Base-by-base conservation (phyloP, 2,888 invertebrate genomes). In the Poecilus cupreus region DNA sequence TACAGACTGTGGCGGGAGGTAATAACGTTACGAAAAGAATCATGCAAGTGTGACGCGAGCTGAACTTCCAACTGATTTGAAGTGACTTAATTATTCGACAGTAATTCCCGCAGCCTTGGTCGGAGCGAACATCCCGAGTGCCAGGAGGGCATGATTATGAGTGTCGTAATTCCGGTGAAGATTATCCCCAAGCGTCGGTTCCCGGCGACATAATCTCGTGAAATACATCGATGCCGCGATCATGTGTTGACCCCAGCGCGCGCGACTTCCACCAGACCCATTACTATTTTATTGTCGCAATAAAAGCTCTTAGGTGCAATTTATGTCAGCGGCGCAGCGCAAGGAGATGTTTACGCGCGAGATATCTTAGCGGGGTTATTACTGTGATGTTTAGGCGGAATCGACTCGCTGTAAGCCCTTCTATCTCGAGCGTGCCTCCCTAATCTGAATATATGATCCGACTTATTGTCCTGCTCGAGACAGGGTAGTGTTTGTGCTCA, bases 401-500 rank as follows among this genome's bases (percentile, higher is more conserved):
- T 64, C 32, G 79, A 79, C 49, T 79, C 78, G 24, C 46, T 39
- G 18, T 64, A 86, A 86, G 87, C 86, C 86, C 85, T 85, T 86
- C 87, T 87, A 87, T 87, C 87, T 87, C 87, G 85, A 85, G 85
- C 86, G 86, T 85, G 86, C 86, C 70, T 46, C 86, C 87, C 87
- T 88, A 88, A 88, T 88, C 88, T 88, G 87, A 88, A 88, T 88
- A 88, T 88, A 88, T 87, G 88, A 87, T 87, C 85, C 87, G 85
- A 86, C 87, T 88, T 88, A 88, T 88, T 88, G 87, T 88, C 86
- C 87, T 86, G 84, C 16, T 18, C 16, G 37, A 37, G 68, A 68
- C 54, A 54, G 54, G 18, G 37, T 32, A 68, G 37, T 72, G 72
- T 72, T 68, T 22, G 43, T 46, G 24, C 18, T 72, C 72, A 72